These are phyloP conservation scores for Burhinus oedicnemus DNA, from an alignment of 2,113 vertebrate genomes.

Conservation along the genomic window DNA sequence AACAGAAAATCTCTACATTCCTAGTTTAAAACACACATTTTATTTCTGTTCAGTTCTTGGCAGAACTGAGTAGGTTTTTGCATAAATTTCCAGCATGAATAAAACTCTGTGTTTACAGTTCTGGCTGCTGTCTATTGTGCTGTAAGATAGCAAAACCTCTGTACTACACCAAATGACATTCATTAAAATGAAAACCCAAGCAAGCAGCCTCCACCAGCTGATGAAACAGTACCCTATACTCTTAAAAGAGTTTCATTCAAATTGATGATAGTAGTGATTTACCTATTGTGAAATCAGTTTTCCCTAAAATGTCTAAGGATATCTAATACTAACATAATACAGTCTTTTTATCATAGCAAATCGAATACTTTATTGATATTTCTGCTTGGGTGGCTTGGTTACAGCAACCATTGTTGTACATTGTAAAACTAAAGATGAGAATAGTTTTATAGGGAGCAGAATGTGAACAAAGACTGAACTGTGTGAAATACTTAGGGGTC, in stretches of 20 bases:
- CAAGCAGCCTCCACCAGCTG: background rate
- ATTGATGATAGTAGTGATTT: background rate
- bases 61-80: slow-evolving; percentile 16
- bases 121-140: background rate
- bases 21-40: slow-evolving; percentile 2
- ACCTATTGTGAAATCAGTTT: slow-evolving; percentile 15
- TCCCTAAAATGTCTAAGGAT: background rate
- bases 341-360: background rate
- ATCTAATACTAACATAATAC: background rate
- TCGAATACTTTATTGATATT: background rate
- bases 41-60: slow-evolving; percentile 16
- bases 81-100: slow-evolving; percentile 40
- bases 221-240: background rate
- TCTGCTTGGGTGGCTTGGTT: background rate
- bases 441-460: background rate
- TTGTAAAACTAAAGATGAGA: background rate
- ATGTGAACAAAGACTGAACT: background rate
- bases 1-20: slow-evolving; percentile 31
- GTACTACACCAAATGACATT: background rate
- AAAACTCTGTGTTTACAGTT: slow-evolving; percentile 6
- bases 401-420: background rate
- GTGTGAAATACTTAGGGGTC: background rate
- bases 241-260: background rate
- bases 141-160: slow-evolving; percentile 3
- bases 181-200: slow-evolving; percentile 4